Conservation (phyloP, 2,797 vertebrate species). For the Schizothorax lantsangensis region DNA sequence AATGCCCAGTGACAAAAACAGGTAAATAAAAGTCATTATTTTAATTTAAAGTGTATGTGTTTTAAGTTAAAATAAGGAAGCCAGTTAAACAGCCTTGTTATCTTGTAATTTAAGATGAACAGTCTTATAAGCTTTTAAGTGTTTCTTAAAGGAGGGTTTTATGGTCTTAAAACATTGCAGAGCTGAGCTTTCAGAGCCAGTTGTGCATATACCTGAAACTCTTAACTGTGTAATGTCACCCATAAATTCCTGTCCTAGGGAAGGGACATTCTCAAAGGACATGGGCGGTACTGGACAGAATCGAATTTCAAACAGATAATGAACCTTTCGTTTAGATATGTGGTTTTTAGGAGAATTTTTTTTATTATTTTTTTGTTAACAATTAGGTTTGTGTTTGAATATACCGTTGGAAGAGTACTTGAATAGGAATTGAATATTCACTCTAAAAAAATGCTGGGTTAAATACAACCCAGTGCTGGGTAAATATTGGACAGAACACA, state of each 20-base stretch:
- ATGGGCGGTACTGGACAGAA: conserved; percentile 34
- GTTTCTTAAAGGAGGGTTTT: neutral
- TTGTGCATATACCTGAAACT: neutral
- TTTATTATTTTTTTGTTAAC: neutral
- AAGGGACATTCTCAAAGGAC: conserved; percentile 49
- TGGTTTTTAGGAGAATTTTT: neutral
- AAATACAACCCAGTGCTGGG: too few species aligned
- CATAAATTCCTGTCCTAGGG: conserved; percentile 45
- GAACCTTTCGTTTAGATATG: neutral
- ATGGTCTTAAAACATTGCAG: neutral
- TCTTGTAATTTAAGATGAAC: neutral
- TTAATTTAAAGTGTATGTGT: too few species aligned
- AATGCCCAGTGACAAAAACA: too few species aligned
- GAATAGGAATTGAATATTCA: neutral
- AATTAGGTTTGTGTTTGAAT: neutral
- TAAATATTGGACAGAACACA: too few species aligned
- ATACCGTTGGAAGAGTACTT: neutral
- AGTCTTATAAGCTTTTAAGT: neutral
- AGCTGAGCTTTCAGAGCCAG: neutral
- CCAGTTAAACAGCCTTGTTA: neutral
- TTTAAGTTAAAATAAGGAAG: neutral
- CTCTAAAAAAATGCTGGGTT: too few species aligned
- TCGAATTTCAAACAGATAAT: conserved; percentile 22
- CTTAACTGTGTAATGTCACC: conserved; percentile 23
- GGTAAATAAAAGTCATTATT: neutral